Evolutionary conservation across 2,797 vertebrate species (phyloP), one percentile per base, ranked within the genome.

Genomic region (Sebastes iracundus): DNA sequence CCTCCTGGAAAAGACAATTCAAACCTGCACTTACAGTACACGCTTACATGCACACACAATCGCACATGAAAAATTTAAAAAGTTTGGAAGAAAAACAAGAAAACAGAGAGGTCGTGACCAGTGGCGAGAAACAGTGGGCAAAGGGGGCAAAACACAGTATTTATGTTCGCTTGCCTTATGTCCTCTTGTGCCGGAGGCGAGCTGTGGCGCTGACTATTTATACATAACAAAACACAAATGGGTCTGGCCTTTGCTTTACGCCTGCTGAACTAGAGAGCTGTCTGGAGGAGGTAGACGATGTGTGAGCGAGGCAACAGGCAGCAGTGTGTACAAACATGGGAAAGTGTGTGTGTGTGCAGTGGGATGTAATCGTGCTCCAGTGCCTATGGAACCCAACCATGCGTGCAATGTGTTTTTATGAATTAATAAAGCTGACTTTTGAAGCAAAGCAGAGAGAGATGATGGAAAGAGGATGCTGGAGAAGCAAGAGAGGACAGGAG

Each of bases 381-480:
- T 90, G 96, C 96, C 95, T 95, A 94, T 96, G 91, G 91, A 96
- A 95, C 94, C 95, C 96, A 95, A 95, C 97, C 96, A 93, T 92
- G 94, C 92, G 95, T 92, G 95, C 93, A 88, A 92, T 95, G 95
- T 92, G 88, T 96, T 97, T 97, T 96, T 96, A 96, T 97, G 96
- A 97, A 97, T 97, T 96, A 96, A 97, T 97, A 97, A 97, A 95
- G 91, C 93, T 88, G 94, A 93, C 95, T 96, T 96, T 94, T 95
- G 96, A 95, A 93, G 93, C 94, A 93, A 93, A 85, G 93, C 64
- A 35, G 72, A 71, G 75, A 75, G 80, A 69, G 49, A 71, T 81
- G 66, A 77, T 77, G 68, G 82, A 80, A 32, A 33, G 65, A 55
- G 68, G 90, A 90, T 69, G 78, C 87, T 88, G 92, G 86, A 94